Percentiles rank a stretch among this genome's conserved stretches.
These are phyloP conservation scores for Scytalopus superciliaris DNA, from an alignment of 2,113 vertebrate genomes.

Conservation along the genomic window DNA sequence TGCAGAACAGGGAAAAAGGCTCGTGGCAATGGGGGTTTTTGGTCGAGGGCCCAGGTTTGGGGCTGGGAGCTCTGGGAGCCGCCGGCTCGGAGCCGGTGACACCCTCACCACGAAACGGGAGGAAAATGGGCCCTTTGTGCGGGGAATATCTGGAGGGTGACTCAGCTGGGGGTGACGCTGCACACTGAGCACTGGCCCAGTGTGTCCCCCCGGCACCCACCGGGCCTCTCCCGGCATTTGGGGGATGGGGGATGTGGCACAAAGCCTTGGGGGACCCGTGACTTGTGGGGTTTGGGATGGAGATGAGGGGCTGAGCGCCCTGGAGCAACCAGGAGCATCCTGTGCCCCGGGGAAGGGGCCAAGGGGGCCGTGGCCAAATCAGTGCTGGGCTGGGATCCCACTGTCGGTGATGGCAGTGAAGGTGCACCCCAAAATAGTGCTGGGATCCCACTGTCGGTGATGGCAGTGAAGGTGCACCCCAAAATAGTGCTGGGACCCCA, in stretches of 20 bases:
- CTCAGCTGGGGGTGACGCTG: conserved; percentile 54
- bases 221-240: rapidly evolving
- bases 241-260: rapidly evolving
- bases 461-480: not conserved
- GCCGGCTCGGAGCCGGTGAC: conserved; percentile 52
- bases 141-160: conserved; percentile 65
- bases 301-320: not conserved
- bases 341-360: not conserved
- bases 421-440: not conserved
- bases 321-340: not conserved
- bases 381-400: not conserved
- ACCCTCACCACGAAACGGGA: not conserved
- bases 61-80: not conserved
- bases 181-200: not conserved
- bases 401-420: not conserved
- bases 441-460: not conserved
- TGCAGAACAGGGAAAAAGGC: not conserved
- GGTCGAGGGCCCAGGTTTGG: not conserved
- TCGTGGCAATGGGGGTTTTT: not conserved
- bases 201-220: rapidly evolving
- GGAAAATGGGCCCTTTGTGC: conserved; percentile 71
- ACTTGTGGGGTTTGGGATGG: rapidly evolving
- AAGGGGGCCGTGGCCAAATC: not conserved
- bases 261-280: not conserved
- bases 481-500: not conserved